Base-by-base conservation (phyloP, 2,888 invertebrate genomes). In the Isotomurus palustris region DNA sequence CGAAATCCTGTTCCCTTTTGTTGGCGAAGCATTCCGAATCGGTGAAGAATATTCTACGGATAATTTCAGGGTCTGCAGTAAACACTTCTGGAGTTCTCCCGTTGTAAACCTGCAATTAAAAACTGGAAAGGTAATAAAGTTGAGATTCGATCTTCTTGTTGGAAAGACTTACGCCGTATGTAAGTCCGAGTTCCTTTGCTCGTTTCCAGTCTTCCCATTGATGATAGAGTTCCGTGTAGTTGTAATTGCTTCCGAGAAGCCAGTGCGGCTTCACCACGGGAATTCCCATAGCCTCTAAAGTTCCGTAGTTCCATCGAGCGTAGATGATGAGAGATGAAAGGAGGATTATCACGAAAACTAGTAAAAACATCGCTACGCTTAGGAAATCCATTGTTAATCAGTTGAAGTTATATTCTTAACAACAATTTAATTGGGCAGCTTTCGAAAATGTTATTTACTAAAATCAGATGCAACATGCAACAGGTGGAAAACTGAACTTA, bases 1-100 rank as follows among this genome's bases (percentile, higher is more conserved):
- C 59, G 24, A 52, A 54, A 45, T 64, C 60, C 22, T 28, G 2
- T 14, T 40, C 35, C 25, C 61, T 27, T 27, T 52, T 58, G 17
- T 64, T 44, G 14, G 56, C 56, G 27, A 64, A 64, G 35, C 61
- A 57, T 25, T 61, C 64, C 35, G 60, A 61, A 36, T 64, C 61
- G 24, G 61, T 64, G 27, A 61, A 41, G n/a, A 64, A 59, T 19
- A 61, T 59, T 5, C 44, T 51, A 1, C 57, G 43, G 17, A 64
- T 36, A 19, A 64, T 3, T 22, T 64, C 58, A 1, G 58, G 53
- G 40, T 58, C 60, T 0, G 58, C 29, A 8, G 58, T 50, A 35
- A 51, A 64, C 24, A 64, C 49, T 12, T 58, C 53, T 1, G 64
- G 58, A 2, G 1, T 32, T 36, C 64, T 49, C 2, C 64, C 64